Base-by-base conservation (phyloP, 2,888 invertebrate genomes). In the Argyra leucocephala region DNA sequence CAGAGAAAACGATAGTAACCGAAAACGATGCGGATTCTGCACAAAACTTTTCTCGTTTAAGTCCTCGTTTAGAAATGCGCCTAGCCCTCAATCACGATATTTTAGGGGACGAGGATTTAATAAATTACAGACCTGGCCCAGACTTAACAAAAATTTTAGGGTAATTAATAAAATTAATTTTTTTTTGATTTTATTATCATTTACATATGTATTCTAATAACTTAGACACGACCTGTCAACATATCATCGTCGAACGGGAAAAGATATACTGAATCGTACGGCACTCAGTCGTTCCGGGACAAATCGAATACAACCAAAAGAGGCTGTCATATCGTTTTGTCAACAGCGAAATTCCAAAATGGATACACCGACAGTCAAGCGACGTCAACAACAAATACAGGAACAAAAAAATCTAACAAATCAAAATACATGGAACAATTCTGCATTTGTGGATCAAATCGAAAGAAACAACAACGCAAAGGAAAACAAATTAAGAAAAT, bases 41-140 rank as follows among this genome's bases (percentile, higher is more conserved):
- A 62, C 66, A 63, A 63, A 62, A 63, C 62, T 58, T 48, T 31
- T 23, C 24, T 18, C 63, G 76, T 68, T 83, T 86, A 82, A 85
- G 83, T 79, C 85, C 86, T 74, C 84, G 85, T 72, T 83, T 85
- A 79, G 86, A 86, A 82, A 86, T 86, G 85, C 83, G 85, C 66
- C 79, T 86, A 76, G 84, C 84, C 15, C 80, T 85, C 79, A 80
- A 81, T 76, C 79, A 82, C 79, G 78, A 83, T 80, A 78, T 83
- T 74, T 75, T 82, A 81, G 75, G 83, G 81, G 78, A 83, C 80
- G 80, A 80, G 76, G 80, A 80, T 74, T 78, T 80, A 72, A 79
- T 79, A 71, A 77, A 75, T 68, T 80, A 80, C 78, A 78, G 77
- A 74, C 78, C 80, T 79, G 80, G 80, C 72, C 80, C 80, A 69